Evolutionary conservation across 2,888 invertebrate species (phyloP).

Genomic region (Pheosia gnoma): DNA sequence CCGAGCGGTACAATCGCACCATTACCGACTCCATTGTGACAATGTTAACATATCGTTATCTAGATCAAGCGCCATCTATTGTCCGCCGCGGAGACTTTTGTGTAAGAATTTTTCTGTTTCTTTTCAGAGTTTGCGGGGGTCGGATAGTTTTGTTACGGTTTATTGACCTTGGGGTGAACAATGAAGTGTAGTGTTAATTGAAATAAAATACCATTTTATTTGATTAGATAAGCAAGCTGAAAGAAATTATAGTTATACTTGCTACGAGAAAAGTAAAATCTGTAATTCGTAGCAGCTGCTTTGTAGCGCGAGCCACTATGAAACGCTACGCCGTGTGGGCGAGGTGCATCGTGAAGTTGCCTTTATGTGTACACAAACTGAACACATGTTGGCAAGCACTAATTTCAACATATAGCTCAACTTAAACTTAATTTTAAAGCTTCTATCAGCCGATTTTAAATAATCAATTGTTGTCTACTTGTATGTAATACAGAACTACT

Average conservation of each 20-base stretch:
- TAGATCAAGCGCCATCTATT: slow-evolving; percentile 83
- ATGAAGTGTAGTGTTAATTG: slow-evolving; percentile 28
- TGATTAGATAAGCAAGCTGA: neutral
- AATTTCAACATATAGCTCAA: too few relatives aligned
- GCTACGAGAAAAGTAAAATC: slow-evolving; percentile 3
- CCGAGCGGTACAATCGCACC: slow-evolving; percentile 78
- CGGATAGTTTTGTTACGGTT: slow-evolving; percentile 55
- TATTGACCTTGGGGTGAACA: slow-evolving; percentile 37
- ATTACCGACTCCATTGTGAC: slow-evolving; percentile 82
- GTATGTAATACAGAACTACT: too few relatives aligned
- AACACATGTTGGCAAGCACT: too few relatives aligned
- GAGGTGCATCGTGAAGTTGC: neutral
- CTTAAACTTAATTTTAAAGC: too few relatives aligned
- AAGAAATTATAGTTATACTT: neutral
- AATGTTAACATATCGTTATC: slow-evolving; percentile 84
- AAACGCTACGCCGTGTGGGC: slow-evolving; percentile 24
- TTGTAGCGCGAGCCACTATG: slow-evolving; percentile 32
- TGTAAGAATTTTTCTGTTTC: slow-evolving; percentile 58
- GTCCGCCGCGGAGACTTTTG: slow-evolving; percentile 73
- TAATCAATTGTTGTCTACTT: too few relatives aligned
- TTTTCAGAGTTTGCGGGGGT: slow-evolving; percentile 53
- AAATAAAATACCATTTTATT: slow-evolving; percentile 11
- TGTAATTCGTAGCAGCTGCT: slow-evolving; percentile 5
- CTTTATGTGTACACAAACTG: too few relatives aligned
- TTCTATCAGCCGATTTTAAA: too few relatives aligned